phyloP scores from a whole-genome alignment of 2,113 vertebrate genomes.

The Trichechus manatus region DNA sequence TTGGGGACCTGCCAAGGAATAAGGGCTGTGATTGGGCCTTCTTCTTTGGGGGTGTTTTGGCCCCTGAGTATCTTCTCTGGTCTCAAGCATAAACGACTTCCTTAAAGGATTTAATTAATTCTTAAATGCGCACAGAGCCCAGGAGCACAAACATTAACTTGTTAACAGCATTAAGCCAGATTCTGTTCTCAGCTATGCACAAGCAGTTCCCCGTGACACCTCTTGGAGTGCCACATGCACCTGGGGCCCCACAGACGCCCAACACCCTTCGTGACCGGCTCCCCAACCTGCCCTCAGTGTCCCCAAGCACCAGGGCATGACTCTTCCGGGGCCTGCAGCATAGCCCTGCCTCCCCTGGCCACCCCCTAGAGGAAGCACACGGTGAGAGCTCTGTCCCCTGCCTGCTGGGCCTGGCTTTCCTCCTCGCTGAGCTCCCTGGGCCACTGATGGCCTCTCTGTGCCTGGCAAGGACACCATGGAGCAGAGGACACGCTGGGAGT shows the following conservation, averaged over 20 bases:
- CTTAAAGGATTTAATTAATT: conserved; percentile 83
- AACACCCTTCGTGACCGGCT: not conserved
- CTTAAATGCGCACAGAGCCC: conserved; percentile 81
- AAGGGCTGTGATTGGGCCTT: conserved; percentile 47
- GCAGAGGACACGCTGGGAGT: not conserved
- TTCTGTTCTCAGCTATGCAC: conserved; percentile 66
- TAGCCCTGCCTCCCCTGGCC: not conserved
- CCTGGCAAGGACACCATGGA: conserved; percentile 33
- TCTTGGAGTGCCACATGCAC: conserved; percentile 21
- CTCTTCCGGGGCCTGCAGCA: not conserved
- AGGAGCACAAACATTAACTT: conserved; percentile 78
- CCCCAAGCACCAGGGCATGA: not conserved
- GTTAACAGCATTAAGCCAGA: conserved; percentile 81
- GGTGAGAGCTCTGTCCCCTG: not conserved
- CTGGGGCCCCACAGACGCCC: not conserved
- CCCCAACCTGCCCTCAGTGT: not conserved
- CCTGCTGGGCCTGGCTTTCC: not conserved
- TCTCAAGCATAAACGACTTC: conserved; percentile 83
- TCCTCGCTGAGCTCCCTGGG: conserved; percentile 58
- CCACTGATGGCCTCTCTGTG: conserved; percentile 42
- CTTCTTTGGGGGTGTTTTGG: conserved; percentile 55
- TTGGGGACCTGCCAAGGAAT: not conserved
- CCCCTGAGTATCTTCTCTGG: conserved; percentile 76
- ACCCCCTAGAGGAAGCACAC: not conserved
- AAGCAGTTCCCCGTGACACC: conserved; percentile 58